These are phyloP conservation scores for Belgica antarctica DNA, from an alignment of 2,888 invertebrate species.

Conservation along the genomic window DNA sequence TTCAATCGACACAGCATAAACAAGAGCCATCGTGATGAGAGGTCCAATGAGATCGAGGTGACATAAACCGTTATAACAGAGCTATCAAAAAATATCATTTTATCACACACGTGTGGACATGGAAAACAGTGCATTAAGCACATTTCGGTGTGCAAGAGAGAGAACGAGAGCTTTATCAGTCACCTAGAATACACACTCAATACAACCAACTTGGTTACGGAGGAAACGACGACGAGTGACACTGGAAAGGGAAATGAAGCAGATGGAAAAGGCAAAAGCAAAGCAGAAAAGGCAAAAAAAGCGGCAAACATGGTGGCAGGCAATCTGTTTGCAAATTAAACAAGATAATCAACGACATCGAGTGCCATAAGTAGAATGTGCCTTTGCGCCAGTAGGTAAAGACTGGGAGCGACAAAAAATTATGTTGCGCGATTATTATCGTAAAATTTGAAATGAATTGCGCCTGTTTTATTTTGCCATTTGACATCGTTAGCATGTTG, in stretches of 20 bases:
- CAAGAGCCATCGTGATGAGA: neutral
- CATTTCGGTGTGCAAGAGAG: constrained; percentile 1
- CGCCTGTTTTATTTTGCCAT: neutral
- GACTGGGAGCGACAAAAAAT: neutral
- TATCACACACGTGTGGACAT: constrained; percentile 13
- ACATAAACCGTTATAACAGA: constrained; percentile 18
- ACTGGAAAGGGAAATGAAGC: constrained; percentile 2
- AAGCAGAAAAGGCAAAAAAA: neutral
- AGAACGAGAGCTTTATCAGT: constrained; percentile 2
- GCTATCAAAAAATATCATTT: constrained; percentile 16
- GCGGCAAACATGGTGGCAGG: neutral
- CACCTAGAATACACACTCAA: constrained; percentile 14
- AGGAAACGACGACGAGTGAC: neutral
- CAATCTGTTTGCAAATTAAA: constrained; percentile 40
- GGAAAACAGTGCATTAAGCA: constrained; percentile 5
- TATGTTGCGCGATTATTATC: neutral
- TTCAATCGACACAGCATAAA: constrained; percentile 5
- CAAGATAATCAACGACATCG: constrained; percentile 28
- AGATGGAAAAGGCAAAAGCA: neutral
- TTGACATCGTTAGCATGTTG: neutral
- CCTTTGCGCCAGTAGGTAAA: neutral
- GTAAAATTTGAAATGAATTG: neutral
- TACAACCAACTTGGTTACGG: neutral
- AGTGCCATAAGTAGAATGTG: constrained; percentile 10
- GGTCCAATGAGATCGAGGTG: neutral